phyloP scores from a whole-genome alignment of 2,888 invertebrate species.

The Chaitophorus viminalis region DNA sequence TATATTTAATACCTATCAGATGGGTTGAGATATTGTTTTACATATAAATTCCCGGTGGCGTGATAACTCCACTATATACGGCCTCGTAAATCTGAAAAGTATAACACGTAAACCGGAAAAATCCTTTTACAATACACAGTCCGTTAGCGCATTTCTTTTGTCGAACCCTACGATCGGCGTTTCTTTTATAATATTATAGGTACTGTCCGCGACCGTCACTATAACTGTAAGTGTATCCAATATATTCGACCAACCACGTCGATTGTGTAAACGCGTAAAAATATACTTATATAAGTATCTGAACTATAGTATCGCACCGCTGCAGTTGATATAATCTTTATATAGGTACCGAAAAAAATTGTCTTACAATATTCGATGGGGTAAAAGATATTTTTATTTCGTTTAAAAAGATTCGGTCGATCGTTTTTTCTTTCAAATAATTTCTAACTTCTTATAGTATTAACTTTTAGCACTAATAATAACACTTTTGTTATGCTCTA shows the following conservation, averaged over 20 bases:
- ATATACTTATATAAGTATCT: not conserved
- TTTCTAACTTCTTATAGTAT: too few species aligned
- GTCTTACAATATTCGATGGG: too few species aligned
- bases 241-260: not conserved
- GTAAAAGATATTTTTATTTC: too few species aligned
- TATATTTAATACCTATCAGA: not conserved
- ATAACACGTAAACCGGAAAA: not conserved
- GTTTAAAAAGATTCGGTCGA: not conserved
- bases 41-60: not conserved
- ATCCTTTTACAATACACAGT: not conserved
- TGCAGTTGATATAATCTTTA: too few species aligned
- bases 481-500: too few species aligned
- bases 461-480: too few species aligned
- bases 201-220: too few species aligned
- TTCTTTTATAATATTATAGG: not conserved
- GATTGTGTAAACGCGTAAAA: not conserved
- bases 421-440: not conserved
- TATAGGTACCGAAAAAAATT: too few species aligned
- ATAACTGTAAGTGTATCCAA: not conserved
- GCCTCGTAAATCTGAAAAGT: not conserved
- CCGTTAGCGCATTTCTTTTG: not conserved
- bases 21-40: not conserved
- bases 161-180: not conserved
- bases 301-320: too few species aligned
- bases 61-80: not conserved